Evolutionary conservation across 2,888 invertebrate genomes (phyloP).

Genomic region (Sarcophaga carnaria): DNA sequence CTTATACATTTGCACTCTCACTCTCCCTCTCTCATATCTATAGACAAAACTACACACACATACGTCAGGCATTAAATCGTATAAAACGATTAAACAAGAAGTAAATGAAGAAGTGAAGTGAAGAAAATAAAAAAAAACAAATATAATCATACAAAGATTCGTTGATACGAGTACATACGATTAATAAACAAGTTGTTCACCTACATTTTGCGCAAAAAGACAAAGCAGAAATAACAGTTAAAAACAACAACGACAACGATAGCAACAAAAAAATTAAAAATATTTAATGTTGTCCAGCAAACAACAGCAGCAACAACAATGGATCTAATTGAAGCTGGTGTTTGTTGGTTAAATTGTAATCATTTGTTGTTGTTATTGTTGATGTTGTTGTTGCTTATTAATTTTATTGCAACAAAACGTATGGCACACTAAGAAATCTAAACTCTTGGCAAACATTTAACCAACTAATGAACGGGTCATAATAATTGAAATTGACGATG

Average conservation of each 20-base stretch:
- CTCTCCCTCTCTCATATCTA: background rate
- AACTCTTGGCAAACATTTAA: constrained; percentile 56
- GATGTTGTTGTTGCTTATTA: constrained; percentile 53
- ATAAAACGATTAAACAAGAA: background rate
- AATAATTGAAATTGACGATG: constrained; percentile 32
- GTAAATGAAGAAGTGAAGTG: background rate
- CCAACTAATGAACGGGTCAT: constrained; percentile 60
- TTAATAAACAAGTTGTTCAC: constrained; percentile 68
- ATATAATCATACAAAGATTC: constrained; percentile 18
- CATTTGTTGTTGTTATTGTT: constrained; percentile 42
- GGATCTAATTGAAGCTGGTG: background rate
- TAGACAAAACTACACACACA: background rate
- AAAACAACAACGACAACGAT: background rate
- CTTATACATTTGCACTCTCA: constrained; percentile 9
- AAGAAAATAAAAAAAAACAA: background rate
- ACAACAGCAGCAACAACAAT: constrained; percentile 27
- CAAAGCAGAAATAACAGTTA: background rate
- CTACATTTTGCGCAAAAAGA: constrained; percentile 57
- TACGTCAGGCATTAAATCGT: background rate
- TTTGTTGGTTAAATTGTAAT: constrained; percentile 58
- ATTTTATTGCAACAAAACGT: constrained; percentile 54
- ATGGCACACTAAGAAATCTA: constrained; percentile 19
- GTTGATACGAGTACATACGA: constrained; percentile 27
- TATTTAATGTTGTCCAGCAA: constrained; percentile 42
- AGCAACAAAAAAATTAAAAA: background rate